A percentile compares a stretch with the other conserved stretches of the same genome.
phyloP scores from a whole-genome alignment of 2,797 vertebrate genomes.

The Urosaurus nigricauda region DNA sequence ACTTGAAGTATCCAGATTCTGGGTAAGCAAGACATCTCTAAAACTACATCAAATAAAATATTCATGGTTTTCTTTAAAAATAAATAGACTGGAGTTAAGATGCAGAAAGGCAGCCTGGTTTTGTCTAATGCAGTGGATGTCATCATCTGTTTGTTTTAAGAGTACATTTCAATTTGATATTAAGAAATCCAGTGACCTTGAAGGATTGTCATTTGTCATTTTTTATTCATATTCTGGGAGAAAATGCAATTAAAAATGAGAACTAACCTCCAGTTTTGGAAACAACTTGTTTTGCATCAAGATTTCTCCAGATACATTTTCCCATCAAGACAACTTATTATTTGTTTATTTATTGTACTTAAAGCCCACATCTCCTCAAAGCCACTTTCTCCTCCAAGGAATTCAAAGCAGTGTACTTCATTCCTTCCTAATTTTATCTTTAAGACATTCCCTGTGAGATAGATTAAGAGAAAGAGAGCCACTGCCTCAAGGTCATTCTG shows the following conservation, averaged over 20 bases:
- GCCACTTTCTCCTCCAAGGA: background rate
- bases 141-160: conserved; percentile 52
- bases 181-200: conserved; percentile 4
- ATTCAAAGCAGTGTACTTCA: background rate
- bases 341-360: background rate
- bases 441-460: background rate
- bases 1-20: conserved; percentile 56
- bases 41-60: conserved; percentile 71
- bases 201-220: background rate
- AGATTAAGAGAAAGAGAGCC: background rate
- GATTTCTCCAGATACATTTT: conserved; percentile 2
- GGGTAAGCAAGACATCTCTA: conserved; percentile 50
- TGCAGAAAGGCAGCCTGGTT: conserved; percentile 43
- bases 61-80: conserved; percentile 75
- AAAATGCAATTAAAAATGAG: background rate
- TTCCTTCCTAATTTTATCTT: background rate
- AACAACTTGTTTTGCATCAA: conserved; percentile 6
- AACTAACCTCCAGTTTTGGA: background rate
- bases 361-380: background rate
- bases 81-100: conserved; percentile 65
- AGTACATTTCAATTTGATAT: conserved; percentile 24
- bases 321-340: background rate
- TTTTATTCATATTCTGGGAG: background rate
- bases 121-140: conserved; percentile 41
- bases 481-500: background rate